Conservation (phyloP, 1,140 invertebrate genomes). For the Euura saliciscinereae region DNA sequence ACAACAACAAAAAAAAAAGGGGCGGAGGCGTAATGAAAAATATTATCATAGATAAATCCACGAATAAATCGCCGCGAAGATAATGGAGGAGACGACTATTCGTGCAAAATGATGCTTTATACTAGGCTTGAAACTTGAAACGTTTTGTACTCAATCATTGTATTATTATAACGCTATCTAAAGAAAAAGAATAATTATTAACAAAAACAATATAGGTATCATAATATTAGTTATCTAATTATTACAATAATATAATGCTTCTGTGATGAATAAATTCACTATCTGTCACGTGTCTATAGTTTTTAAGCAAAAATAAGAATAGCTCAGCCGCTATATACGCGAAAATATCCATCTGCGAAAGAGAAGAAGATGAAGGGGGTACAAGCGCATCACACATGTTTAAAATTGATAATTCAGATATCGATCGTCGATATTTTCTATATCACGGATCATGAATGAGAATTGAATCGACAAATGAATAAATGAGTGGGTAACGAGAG, state of each 20-base stretch:
- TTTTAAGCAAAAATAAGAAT: constrained; percentile 27
- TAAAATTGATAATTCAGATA: too few species aligned
- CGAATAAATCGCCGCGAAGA: too few species aligned
- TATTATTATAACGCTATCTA: constrained; percentile 53
- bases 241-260: constrained; percentile 56
- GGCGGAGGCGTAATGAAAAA: not conserved
- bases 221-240: constrained; percentile 50
- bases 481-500: too few species aligned
- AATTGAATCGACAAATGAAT: too few species aligned
- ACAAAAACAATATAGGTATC: constrained; percentile 2
- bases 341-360: too few species aligned
- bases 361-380: too few species aligned
- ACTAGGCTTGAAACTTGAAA: constrained; percentile 53
- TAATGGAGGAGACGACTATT: too few species aligned
- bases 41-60: constrained; percentile 33
- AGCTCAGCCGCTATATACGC: not conserved
- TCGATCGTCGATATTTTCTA: too few species aligned
- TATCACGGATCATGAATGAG: too few species aligned
- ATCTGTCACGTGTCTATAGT: constrained; percentile 50
- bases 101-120: constrained; percentile 49
- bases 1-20: too few species aligned
- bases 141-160: constrained; percentile 59
- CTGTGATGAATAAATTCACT: constrained; percentile 55
- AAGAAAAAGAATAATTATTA: constrained; percentile 38
- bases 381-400: too few species aligned